phyloP scores from a whole-genome alignment of 2,888 invertebrate genomes.

The Acrobasis suavella region DNA sequence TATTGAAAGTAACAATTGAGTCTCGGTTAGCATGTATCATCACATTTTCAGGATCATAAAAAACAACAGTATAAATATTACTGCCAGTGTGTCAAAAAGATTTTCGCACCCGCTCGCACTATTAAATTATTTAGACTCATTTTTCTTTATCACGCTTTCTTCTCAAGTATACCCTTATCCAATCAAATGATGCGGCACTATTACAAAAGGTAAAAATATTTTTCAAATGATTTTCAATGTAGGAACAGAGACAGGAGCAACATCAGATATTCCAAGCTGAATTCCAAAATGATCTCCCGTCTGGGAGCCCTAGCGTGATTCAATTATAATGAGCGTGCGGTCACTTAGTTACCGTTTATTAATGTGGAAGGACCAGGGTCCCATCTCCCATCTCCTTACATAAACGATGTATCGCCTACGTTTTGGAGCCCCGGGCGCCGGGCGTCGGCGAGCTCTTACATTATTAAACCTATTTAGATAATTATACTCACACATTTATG shows the following conservation, averaged over 20 bases:
- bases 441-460: constrained; percentile 19
- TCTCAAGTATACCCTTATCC: no score
- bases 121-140: no score
- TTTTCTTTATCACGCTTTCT: no score
- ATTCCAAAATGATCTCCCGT: constrained; percentile 24
- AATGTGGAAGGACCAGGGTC: constrained; percentile 35
- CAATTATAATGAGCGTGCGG: constrained; percentile 52
- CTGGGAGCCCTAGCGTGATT: constrained; percentile 48
- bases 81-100: no score
- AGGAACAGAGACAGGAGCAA: neutral
- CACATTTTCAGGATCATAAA: no score
- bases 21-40: no score
- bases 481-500: constrained; percentile 16
- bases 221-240: neutral
- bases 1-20: no score
- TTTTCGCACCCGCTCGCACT: no score
- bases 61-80: no score
- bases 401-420: constrained; percentile 37
- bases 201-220: neutral
- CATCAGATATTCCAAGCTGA: neutral
- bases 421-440: constrained; percentile 27
- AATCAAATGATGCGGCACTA: neutral
- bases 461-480: constrained; percentile 15
- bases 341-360: constrained; percentile 53
- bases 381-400: constrained; percentile 33